These are phyloP conservation scores for Presbytis comata DNA, from an alignment of 2,797 vertebrate species.

Conservation along the genomic window DNA sequence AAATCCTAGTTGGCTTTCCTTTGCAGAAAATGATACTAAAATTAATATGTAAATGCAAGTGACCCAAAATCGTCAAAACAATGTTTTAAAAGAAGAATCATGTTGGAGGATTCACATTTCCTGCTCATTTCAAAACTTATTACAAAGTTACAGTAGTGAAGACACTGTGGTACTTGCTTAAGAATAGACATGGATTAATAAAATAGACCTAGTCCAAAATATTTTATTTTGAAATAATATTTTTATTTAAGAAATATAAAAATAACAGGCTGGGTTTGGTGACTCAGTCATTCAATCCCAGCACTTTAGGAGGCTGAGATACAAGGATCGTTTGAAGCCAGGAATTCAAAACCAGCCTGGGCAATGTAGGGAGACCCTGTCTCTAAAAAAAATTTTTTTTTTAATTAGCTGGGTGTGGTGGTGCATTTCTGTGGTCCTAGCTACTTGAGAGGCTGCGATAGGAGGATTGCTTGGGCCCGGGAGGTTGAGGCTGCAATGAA, in stretches of 20 bases:
- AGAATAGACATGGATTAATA: neutral
- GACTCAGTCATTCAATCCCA: neutral
- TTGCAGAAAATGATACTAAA: conserved; percentile 1
- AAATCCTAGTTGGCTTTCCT: neutral
- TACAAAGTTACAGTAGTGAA: neutral
- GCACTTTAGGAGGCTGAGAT: neutral
- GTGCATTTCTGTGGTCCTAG: neutral
- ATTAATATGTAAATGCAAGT: neutral
- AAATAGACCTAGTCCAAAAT: neutral
- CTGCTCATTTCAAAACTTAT: neutral
- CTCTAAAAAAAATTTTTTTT: neutral
- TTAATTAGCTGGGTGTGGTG: neutral
- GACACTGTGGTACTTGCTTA: neutral
- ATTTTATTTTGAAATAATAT: neutral
- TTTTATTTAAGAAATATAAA: neutral
- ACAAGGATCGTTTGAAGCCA: neutral
- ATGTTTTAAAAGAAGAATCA: neutral
- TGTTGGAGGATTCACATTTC: neutral
- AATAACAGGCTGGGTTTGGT: neutral
- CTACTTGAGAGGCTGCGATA: neutral
- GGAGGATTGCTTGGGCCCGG: neutral
- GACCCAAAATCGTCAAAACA: neutral
- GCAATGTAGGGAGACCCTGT: neutral
- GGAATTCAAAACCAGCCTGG: neutral
- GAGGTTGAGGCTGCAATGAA: neutral